These are phyloP conservation scores for Cheirogaleus medius DNA, from an alignment of 2,113 vertebrate species.

Conservation along the genomic window DNA sequence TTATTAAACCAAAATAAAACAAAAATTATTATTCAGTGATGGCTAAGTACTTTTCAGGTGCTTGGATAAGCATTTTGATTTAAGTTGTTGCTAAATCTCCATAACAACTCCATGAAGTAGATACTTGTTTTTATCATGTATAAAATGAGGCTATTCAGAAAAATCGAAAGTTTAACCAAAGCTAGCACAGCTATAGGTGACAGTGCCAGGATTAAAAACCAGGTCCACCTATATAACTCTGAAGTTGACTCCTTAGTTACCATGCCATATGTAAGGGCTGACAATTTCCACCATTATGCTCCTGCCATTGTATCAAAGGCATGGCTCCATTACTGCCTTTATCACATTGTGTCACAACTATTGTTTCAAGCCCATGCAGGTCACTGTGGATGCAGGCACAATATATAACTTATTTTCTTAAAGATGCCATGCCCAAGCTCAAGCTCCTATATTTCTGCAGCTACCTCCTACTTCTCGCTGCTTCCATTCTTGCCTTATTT, in stretches of 20 bases:
- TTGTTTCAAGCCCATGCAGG: background rate
- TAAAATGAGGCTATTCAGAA: background rate
- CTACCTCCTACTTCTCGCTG: background rate
- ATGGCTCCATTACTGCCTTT: background rate
- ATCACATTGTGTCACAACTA: background rate
- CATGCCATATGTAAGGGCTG: background rate
- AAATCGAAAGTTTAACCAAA: background rate
- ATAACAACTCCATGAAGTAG: background rate
- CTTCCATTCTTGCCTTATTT: background rate
- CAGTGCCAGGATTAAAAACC: background rate
- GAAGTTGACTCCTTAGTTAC: background rate
- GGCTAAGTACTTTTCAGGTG: background rate
- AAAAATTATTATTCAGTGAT: background rate
- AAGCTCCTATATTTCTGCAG: background rate
- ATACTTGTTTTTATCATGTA: background rate
- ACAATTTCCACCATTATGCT: fast-evolving
- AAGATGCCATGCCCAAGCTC: background rate
- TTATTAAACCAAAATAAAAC: background rate
- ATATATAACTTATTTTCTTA: background rate
- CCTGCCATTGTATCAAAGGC: no score
- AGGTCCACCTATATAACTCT: background rate
- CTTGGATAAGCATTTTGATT: background rate
- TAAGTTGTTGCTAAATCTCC: background rate
- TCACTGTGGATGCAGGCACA: background rate
- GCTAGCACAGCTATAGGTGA: background rate